A percentile compares a stretch with the other conserved stretches of the same genome.
Evolutionary conservation across 2,113 vertebrate genomes (phyloP).

Genomic region (Clupea harengus): DNA sequence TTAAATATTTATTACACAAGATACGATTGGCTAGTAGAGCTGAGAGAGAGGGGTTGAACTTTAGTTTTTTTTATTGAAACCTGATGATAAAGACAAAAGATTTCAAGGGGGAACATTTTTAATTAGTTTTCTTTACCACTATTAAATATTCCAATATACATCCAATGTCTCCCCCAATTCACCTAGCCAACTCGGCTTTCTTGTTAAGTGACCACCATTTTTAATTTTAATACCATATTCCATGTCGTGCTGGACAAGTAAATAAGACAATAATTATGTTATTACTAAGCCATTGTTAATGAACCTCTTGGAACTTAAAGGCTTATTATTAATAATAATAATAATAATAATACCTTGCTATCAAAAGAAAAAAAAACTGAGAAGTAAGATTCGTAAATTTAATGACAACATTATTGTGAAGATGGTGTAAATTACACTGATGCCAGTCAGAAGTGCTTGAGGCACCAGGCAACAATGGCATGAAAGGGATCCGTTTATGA

Average conservation of each 20-base stretch:
- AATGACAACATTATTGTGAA: neutral
- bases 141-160: neutral
- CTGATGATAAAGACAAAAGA: neutral
- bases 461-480: neutral
- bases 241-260: neutral
- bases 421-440: neutral
- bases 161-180: neutral
- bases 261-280: neutral
- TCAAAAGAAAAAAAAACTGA: neutral
- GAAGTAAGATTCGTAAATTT: neutral
- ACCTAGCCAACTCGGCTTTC: neutral
- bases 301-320: neutral
- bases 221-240: neutral
- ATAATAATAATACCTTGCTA: too few species aligned
- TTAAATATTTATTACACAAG: neutral
- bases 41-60: neutral
- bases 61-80: neutral
- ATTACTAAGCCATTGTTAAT: neutral
- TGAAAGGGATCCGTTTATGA: neutral
- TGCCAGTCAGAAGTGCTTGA: too few species aligned
- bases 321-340: too few species aligned
- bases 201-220: neutral
- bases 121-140: neutral
- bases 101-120: neutral
- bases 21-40: neutral